Evolutionary conservation across 1,140 invertebrate species (phyloP).

Genomic region (Nymphalis io): DNA sequence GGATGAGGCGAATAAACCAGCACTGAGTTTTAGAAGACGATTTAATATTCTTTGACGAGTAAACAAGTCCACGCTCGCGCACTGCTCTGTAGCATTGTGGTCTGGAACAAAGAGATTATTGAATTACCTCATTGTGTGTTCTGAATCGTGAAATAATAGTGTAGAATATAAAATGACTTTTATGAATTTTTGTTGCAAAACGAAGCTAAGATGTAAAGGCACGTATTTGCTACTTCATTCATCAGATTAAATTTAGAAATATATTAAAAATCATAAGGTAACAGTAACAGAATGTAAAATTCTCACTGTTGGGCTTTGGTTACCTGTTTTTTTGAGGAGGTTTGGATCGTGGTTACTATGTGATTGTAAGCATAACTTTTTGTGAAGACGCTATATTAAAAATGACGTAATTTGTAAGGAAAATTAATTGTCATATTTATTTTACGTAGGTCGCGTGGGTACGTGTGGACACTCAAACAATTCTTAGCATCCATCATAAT

Average conservation of each 20-base stretch:
- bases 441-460: constrained; percentile 91
- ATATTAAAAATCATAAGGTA: too few species aligned
- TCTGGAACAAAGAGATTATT: constrained; percentile 56
- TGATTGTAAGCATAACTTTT: too few species aligned
- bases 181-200: constrained; percentile 30
- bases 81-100: constrained; percentile 44
- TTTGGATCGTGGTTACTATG: too few species aligned
- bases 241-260: too few species aligned
- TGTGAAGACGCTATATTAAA: too few species aligned
- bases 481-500: constrained; percentile 93
- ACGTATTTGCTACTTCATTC: too few species aligned
- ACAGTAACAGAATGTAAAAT: too few species aligned
- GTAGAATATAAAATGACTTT: constrained; percentile 43
- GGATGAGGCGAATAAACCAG: constrained; percentile 44
- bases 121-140: constrained; percentile 52
- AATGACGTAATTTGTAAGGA: too few species aligned
- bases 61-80: constrained; percentile 50
- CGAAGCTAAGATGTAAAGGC: not conserved
- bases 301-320: too few species aligned
- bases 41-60: constrained; percentile 61
- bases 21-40: constrained; percentile 54
- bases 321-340: too few species aligned
- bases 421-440: not conserved
- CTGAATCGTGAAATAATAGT: constrained; percentile 48
- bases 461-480: constrained; percentile 94